Percentiles rank a stretch among this genome's conserved stretches.
These are phyloP conservation scores for Gymnorhina tibicen DNA, from an alignment of 2,113 vertebrate genomes.

Conservation along the genomic window DNA sequence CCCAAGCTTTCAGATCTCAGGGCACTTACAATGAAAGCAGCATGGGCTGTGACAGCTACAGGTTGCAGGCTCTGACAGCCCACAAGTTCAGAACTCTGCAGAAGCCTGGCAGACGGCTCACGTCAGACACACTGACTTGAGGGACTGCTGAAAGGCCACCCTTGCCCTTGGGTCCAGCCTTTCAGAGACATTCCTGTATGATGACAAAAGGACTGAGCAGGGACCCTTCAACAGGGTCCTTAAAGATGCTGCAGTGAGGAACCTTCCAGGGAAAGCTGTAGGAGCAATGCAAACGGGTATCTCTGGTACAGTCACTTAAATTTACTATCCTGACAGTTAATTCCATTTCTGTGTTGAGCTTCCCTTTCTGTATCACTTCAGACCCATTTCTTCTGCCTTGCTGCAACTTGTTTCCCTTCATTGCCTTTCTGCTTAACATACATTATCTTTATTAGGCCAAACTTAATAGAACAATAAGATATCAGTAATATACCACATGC, in stretches of 20 bases:
- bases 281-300: background rate
- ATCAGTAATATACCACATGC: background rate
- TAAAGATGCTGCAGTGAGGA: background rate
- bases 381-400: background rate
- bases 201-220: background rate
- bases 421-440: background rate
- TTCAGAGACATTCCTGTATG: background rate
- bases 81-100: background rate
- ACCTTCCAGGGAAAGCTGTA: background rate
- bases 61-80: background rate
- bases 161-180: background rate
- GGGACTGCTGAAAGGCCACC: background rate
- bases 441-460: background rate
- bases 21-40: background rate
- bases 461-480: background rate
- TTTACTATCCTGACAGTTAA: background rate
- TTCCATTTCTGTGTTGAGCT: background rate
- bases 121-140: fast-evolving
- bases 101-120: background rate
- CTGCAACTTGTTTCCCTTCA: background rate
- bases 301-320: background rate
- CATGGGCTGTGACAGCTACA: background rate
- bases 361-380: background rate
- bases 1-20: background rate
- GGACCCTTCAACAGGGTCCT: background rate